Conservation (phyloP, 1,140 invertebrate genomes). For the Caenorhabditis inopinata region DNA sequence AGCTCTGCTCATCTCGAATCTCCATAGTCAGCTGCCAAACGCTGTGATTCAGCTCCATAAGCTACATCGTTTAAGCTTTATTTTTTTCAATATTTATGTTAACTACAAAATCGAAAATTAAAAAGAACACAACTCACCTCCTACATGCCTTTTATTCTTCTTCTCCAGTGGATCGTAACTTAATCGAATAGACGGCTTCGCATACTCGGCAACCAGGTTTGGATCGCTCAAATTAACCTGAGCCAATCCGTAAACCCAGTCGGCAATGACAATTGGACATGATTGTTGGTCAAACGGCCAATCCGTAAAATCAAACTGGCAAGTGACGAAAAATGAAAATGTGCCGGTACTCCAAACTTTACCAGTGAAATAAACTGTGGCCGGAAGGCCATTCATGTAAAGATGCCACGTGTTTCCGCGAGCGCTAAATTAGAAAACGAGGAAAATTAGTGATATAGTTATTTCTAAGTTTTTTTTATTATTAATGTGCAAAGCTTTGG, state of each 20-base stretch:
- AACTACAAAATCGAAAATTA: too few species aligned
- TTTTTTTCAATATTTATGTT: too few species aligned
- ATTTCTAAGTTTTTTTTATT: too few species aligned
- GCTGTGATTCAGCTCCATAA: too few species aligned
- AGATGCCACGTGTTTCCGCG: conserved; percentile 60
- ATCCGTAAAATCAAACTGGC: conserved; percentile 59
- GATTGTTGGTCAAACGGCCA: conserved; percentile 59
- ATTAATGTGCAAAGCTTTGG: too few species aligned
- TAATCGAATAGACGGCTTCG: conserved; percentile 56
- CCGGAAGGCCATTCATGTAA: conserved; percentile 62
- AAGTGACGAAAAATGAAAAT: conserved; percentile 63
- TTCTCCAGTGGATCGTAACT: conserved; percentile 58
- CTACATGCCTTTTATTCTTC: conserved; percentile 57
- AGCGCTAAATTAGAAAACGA: conserved; percentile 41
- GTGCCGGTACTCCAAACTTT: conserved; percentile 51
- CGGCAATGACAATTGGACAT: conserved; percentile 65
- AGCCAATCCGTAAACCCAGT: conserved; percentile 65
- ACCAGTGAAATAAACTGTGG: conserved; percentile 53
- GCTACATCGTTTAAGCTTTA: too few species aligned
- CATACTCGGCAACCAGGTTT: background rate
- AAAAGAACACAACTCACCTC: too few species aligned
- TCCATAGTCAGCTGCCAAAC: too few species aligned
- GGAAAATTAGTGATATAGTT: background rate
- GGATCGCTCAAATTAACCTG: conserved; percentile 60
- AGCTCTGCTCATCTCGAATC: too few species aligned